Conservation (phyloP, 2,888 invertebrate species). For the Meiosimyza platycephala region DNA sequence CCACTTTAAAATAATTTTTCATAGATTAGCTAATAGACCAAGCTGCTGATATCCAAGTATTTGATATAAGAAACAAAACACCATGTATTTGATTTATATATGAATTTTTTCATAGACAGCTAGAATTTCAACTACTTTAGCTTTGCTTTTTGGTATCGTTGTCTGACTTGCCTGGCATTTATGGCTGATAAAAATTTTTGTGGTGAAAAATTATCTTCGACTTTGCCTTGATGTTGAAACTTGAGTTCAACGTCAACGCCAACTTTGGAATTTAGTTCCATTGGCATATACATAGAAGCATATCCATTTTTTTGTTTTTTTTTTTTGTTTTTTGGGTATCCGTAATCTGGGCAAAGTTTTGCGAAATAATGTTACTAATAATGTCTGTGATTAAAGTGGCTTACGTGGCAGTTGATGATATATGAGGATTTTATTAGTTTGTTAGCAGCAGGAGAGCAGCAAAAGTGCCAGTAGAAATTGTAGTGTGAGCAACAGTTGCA, state of each 20-base stretch:
- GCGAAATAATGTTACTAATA: slow-evolving; percentile 42
- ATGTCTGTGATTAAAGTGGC: slow-evolving; percentile 44
- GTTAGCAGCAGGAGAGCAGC: neutral
- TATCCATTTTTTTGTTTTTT: neutral
- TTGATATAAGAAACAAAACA: no score
- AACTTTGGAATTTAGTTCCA: neutral
- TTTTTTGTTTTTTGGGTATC: slow-evolving; percentile 5
- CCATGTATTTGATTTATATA: no score
- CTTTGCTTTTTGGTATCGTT: slow-evolving; percentile 1
- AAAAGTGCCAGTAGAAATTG: neutral
- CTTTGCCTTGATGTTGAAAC: slow-evolving; percentile 30
- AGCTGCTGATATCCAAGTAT: no score
- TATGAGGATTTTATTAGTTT: slow-evolving; percentile 34
- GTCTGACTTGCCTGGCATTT: slow-evolving; percentile 27
- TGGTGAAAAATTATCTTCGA: slow-evolving; percentile 32
- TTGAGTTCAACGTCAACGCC: slow-evolving; percentile 1
- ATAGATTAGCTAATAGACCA: no score
- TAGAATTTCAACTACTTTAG: neutral
- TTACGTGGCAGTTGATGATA: slow-evolving; percentile 36
- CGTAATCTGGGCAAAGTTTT: slow-evolving; percentile 37
- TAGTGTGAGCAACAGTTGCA: neutral
- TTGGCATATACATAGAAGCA: neutral
- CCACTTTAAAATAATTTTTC: no score
- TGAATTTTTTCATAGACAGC: no score
- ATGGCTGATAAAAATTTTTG: slow-evolving; percentile 33